Evolutionary conservation across 92 coral and sea anemone genomes (phyloP), one percentile per base, ranked within the genome.

Genomic region (Palythoa caribaeorum): DNA sequence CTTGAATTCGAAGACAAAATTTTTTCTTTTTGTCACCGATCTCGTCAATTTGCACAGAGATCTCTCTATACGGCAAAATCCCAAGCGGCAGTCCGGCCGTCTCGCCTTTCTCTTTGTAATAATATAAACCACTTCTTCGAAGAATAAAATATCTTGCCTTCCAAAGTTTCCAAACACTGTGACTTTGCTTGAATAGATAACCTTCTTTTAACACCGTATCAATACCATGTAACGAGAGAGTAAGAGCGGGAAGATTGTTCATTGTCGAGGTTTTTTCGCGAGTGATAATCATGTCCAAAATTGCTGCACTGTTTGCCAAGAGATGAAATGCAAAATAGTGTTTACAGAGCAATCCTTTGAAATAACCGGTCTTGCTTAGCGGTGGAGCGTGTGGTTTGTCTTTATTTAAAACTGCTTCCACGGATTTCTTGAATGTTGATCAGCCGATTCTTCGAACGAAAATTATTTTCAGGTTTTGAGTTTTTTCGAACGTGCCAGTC

Each of bases 161-260:
- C 99, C 99, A 97, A 5, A 95, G 93, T 80, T 95, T 97, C 97
- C 98, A 92, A 19, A 97, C 98, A 40, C 83, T 93, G 78, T 98
- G 90, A 80, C 99, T 97, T 81, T 97, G 99, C 76, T 97, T 97
- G 72, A 97, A 97, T 55, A 97, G 90, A 81, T 97, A 97, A 13
- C 99, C 99, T 76, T 97, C 99, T 68, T 89, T 91, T 47, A 95
- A 89, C 68, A 94, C 92, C 20, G 93, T 93, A 35, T 93, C 95
- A 50, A 91, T 88, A 15, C 89, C 85, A 84, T 91, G 92, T 1
- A 66, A 7, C 84, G 94, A 73, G 35, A 95, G 94, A 15, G 98
- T 93, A 89, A 95, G 92, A 60, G 68, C 38, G 35, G 69, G 79
- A 8, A 83, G 87, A 69, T 48, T 69, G 16, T 47, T 78, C 65